These are phyloP conservation scores for Drosophila nikananu DNA, from an alignment of 1,140 invertebrate genomes.

Conservation along the genomic window DNA sequence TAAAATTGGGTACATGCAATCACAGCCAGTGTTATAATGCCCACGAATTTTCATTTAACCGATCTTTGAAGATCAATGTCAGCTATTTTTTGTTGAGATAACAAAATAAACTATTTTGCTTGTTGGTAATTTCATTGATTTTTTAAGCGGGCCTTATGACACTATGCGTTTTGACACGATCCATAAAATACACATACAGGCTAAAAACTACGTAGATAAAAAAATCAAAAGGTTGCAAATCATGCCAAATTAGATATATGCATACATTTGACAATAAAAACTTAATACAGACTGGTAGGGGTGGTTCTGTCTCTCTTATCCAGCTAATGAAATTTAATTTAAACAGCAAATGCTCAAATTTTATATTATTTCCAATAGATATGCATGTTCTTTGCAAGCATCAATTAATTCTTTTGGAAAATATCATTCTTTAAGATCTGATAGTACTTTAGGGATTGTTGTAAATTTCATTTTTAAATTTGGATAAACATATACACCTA, in stretches of 20 bases:
- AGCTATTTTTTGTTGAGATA: not conserved
- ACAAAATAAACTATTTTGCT: too few species aligned
- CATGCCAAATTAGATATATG: constrained; percentile 13
- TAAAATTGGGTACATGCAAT: not conserved
- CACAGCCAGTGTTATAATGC: not conserved
- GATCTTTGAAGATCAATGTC: not conserved
- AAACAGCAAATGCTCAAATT: not conserved
- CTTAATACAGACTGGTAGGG: not conserved
- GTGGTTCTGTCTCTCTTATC: constrained; percentile 42
- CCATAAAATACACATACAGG: not conserved
- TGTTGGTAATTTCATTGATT: too few species aligned
- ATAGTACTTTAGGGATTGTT: not conserved
- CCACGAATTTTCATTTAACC: not conserved
- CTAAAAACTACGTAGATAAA: not conserved
- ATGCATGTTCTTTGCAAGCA: not conserved
- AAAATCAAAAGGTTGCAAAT: not conserved
- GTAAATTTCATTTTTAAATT: not conserved
- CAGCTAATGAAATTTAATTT: not conserved
- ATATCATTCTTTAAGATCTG: not conserved
- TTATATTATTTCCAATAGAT: not conserved
- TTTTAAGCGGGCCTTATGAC: not conserved
- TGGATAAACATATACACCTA: constrained; percentile 29
- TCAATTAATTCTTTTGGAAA: not conserved
- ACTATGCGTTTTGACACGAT: not conserved
- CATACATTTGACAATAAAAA: constrained; percentile 4